Evolutionary conservation across 2,888 invertebrate genomes (phyloP), one percentile per base, ranked within the genome.

Genomic region (Phanerotoma sp.): DNA sequence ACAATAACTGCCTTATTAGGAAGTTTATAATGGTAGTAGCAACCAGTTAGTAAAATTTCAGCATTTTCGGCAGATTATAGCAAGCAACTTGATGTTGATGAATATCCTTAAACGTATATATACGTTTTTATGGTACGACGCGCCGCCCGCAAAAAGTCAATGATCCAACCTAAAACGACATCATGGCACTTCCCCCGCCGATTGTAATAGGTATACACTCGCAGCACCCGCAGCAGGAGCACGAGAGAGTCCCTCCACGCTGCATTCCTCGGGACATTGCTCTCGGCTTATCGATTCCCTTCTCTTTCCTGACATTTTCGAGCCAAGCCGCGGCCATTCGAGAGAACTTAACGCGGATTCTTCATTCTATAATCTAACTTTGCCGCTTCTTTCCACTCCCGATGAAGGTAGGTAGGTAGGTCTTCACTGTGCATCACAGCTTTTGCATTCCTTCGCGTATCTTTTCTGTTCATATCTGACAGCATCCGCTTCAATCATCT

Each of bases 281-380:
- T 57, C 58, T 59, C 55, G 45, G 53, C 44, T 45, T 53, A 44
- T 55, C 57, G 42, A 49, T 52, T 55, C 42, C 58, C 61, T 53
- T 55, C 58, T 55, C 55, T 58, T 58, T 58, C 55, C 55, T 58
- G 56, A 56, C 56, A 56, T 58, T 58, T 58, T 56, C 58, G 47
- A 56, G 51, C 51, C 47, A 45, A 44, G 33, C 51, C 51, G 46
- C 51, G 44, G 33, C 47, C 49, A 38, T 56, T 45, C 35, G 47
- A 50, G 55, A 55, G 44, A 44, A 45, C 46, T 54, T 51, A 47
- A 35, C 56, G 42, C n/a, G 41, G n/a, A 51, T 51, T 49, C 42
- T 49, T 54, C 54, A 41, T 54, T 51, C 54, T 50, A 44, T 32
- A 30, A 44, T 44, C 49, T 35, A 44, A 50, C 35, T 51, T 46